These are phyloP conservation scores for Hemichromis elongatus DNA, from an alignment of 2,113 vertebrate genomes.

Conservation along the genomic window DNA sequence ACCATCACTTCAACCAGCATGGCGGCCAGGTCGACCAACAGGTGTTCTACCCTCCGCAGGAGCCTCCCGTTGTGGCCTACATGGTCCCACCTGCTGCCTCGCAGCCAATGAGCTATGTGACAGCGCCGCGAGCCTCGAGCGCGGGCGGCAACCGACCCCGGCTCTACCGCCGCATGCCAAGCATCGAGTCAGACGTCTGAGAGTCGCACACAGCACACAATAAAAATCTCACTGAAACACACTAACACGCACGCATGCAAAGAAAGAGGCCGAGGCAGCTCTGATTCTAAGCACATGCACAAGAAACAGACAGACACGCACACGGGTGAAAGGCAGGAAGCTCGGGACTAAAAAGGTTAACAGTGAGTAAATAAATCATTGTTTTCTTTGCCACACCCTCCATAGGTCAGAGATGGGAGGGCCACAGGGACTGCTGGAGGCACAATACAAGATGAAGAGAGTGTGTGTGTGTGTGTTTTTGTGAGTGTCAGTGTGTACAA, in stretches of 20 bases:
- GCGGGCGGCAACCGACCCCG: constrained; percentile 91
- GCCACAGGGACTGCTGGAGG: constrained; percentile 52
- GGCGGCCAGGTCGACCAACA: constrained; percentile 62
- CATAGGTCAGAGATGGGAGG: constrained; percentile 2
- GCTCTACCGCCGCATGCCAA: constrained; percentile 96
- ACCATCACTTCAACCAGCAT: constrained; percentile 68
- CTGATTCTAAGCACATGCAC: constrained; percentile 41
- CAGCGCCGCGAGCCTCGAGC: constrained; percentile 87
- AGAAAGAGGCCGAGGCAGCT: constrained; percentile 45
- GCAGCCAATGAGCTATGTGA: constrained; percentile 86
- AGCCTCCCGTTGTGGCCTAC: constrained; percentile 85
- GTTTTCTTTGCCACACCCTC: constrained; percentile 38
- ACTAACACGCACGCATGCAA: constrained; percentile 39
- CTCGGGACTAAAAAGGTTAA: constrained; percentile 28
- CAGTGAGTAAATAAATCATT: constrained; percentile 40
- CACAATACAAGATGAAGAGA: constrained; percentile 20
- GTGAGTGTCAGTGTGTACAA: constrained; percentile 28
- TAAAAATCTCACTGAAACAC: constrained; percentile 29
- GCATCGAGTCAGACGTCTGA: constrained; percentile 98
- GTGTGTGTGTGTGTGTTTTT: constrained; percentile 18
- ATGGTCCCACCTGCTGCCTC: constrained; percentile 85
- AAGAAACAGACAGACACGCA: constrained; percentile 14
- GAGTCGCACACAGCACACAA: constrained; percentile 11
- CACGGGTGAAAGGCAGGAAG: not conserved
- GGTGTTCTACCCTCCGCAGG: constrained; percentile 83